Evolutionary conservation across 2,797 vertebrate genomes (phyloP).

Genomic region (Sebastes baramenuke): DNA sequence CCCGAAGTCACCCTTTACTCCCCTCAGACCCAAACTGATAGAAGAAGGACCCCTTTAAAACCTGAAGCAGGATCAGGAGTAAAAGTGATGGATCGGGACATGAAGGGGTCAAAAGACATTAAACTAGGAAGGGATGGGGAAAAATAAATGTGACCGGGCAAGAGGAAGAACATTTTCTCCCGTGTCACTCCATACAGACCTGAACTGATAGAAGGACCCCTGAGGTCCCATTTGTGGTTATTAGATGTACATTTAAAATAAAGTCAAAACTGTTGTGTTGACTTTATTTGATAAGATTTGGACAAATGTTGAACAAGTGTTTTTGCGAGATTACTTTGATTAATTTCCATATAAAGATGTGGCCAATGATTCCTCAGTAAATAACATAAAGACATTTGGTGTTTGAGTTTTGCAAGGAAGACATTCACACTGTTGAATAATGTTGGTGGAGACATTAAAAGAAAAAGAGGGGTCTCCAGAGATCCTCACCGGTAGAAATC

Average conservation of each 20-base stretch:
- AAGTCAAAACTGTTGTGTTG: background rate
- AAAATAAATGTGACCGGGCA: too few relatives aligned
- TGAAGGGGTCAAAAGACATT: background rate
- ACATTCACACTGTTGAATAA: background rate
- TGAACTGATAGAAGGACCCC: background rate
- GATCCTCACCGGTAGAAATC: constrained; percentile 1
- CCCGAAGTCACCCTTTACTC: background rate
- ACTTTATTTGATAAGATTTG: too few relatives aligned
- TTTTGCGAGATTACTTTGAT: background rate
- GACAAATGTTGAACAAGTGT: background rate
- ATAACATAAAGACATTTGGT: constrained; percentile 15
- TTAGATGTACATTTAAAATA: background rate
- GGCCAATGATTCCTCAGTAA: constrained; percentile 17
- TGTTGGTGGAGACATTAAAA: background rate
- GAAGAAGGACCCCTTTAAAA: too few relatives aligned
- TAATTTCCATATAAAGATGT: background rate
- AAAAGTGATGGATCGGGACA: background rate
- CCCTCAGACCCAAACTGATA: background rate
- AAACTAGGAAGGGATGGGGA: background rate
- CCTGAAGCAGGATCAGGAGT: background rate
- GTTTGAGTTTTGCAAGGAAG: constrained; percentile 8
- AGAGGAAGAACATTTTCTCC: background rate
- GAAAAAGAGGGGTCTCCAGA: constrained; percentile 15
- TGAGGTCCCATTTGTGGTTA: background rate
- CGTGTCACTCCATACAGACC: background rate